Evolutionary conservation across 2,797 vertebrate genomes (phyloP).

Genomic region (Sorex maritimensis): DNA sequence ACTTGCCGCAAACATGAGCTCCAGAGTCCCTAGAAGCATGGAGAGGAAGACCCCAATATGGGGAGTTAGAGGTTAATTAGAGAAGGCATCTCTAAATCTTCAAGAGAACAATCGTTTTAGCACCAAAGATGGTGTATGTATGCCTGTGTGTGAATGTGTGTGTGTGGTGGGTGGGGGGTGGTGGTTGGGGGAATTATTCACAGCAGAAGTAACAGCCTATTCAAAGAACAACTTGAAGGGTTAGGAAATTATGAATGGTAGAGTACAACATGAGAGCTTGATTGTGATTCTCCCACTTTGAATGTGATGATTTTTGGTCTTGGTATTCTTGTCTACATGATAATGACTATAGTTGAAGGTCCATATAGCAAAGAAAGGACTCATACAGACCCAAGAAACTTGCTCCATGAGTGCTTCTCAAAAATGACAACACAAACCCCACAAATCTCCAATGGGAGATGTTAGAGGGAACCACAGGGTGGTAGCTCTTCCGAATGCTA

Average conservation of each 20-base stretch:
- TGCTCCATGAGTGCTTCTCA: not conserved
- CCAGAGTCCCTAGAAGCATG: not conserved
- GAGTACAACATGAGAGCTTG: not conserved
- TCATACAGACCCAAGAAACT: not conserved
- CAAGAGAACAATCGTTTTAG: not conserved
- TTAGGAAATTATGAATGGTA: not conserved
- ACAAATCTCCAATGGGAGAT: too few relatives aligned
- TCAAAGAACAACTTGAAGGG: not conserved
- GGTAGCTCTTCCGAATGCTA: too few relatives aligned
- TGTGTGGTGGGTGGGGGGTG: too few relatives aligned
- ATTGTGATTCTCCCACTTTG: not conserved
- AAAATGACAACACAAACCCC: not conserved
- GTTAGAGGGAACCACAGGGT: too few relatives aligned
- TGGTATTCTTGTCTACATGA: not conserved
- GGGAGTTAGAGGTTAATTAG: not conserved
- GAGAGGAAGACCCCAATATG: too few relatives aligned
- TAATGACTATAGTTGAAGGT: slow-evolving; percentile 28
- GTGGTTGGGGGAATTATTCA: not conserved
- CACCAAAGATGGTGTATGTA: not conserved
- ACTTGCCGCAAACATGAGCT: not conserved
- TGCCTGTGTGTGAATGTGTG: too few relatives aligned
- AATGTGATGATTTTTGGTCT: not conserved
- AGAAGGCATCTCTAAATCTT: slow-evolving; percentile 15
- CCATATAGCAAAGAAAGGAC: not conserved
- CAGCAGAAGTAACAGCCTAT: not conserved